Conservation (phyloP, 2,797 vertebrate species). For the Gadopsis marmoratus region DNA sequence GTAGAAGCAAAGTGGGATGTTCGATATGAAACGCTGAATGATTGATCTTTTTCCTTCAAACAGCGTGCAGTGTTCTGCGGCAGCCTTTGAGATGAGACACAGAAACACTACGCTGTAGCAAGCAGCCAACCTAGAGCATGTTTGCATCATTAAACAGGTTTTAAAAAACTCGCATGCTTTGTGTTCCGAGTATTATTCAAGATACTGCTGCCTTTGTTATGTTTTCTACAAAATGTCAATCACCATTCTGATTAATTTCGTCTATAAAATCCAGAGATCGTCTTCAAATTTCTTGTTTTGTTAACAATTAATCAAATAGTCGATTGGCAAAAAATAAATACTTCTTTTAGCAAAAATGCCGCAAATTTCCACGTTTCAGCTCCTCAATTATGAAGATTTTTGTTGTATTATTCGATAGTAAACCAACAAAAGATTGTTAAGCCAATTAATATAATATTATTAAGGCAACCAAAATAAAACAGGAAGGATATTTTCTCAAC, state of each 20-base stretch:
- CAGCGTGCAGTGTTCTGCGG: constrained; percentile 22
- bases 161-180: constrained; percentile 27
- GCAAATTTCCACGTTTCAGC: neutral
- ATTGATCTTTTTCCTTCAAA: constrained; percentile 52
- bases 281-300: neutral
- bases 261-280: neutral
- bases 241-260: neutral
- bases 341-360: neutral
- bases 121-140: constrained; percentile 21
- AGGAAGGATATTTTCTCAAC: neutral
- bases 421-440: no score
- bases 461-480: no score
- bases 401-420: neutral
- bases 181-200: neutral
- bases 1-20: constrained; percentile 25
- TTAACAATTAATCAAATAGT: neutral
- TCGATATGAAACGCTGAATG: constrained; percentile 55
- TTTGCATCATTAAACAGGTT: constrained; percentile 29
- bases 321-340: neutral
- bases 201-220: neutral
- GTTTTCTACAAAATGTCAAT: no score
- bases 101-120: neutral
- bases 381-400: neutral
- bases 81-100: constrained; percentile 44
- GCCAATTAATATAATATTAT: no score